Percentiles rank a stretch among this genome's conserved stretches.
These are phyloP conservation scores for Spinus olivaceus DNA, from an alignment of 2,797 vertebrate species.

Conservation along the genomic window DNA sequence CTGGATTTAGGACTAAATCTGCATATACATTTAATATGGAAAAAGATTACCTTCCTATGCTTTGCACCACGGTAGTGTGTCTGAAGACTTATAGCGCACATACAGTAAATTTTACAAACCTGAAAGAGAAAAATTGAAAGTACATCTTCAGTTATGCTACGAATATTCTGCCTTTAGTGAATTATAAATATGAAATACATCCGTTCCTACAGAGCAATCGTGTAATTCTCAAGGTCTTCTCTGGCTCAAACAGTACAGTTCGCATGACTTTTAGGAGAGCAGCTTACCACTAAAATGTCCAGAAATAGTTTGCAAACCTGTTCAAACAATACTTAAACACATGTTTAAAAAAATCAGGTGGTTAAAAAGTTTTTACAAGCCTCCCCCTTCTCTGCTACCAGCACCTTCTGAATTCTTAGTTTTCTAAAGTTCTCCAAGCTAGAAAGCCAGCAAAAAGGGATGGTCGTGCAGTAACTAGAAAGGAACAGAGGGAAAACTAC, in stretches of 20 bases:
- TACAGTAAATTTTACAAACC: conserved; percentile 53
- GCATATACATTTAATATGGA: background rate
- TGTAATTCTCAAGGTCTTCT: background rate
- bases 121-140: conserved; percentile 27
- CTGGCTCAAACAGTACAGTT: background rate
- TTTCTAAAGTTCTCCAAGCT: background rate
- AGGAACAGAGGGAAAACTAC: background rate
- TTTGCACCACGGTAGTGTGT: conserved; percentile 52
- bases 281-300: background rate
- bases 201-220: background rate
- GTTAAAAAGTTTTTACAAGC: background rate
- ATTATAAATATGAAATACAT: background rate
- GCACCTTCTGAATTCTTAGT: background rate
- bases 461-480: background rate
- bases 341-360: background rate
- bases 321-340: background rate
- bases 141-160: background rate
- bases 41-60: conserved; percentile 58
- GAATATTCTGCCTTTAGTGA: rapidly evolving
- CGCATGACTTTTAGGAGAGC: background rate
- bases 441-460: background rate
- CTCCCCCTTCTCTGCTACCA: background rate
- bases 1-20: background rate
- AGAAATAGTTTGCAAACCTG: background rate
- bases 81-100: conserved; percentile 36